Conservation (phyloP, 2,113 vertebrate species). For the Aleadryas rufinucha region DNA sequence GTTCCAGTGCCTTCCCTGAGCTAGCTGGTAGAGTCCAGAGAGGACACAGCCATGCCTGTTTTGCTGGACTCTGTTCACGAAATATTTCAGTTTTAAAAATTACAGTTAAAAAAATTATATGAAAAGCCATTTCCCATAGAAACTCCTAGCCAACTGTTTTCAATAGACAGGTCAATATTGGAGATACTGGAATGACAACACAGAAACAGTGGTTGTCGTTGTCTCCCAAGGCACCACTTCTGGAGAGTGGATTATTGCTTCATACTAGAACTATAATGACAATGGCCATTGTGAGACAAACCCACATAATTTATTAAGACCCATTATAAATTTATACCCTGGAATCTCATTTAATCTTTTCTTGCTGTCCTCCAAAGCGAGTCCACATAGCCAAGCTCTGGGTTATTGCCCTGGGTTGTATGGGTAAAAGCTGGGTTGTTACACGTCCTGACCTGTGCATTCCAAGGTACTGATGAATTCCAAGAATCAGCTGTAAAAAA, state of each 20-base stretch:
- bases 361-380: not conserved
- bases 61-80: not conserved
- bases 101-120: not conserved
- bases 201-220: accelerated
- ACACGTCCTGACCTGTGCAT: not conserved
- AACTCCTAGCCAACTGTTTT: not conserved
- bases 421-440: not conserved
- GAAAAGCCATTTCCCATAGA: not conserved
- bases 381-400: not conserved
- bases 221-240: not conserved
- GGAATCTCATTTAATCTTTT: not conserved
- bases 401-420: not conserved
- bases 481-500: not conserved
- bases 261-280: not conserved
- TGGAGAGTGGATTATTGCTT: not conserved
- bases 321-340: not conserved
- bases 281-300: not conserved
- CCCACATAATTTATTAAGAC: not conserved
- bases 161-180: not conserved
- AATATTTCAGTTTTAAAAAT: not conserved
- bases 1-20: not conserved
- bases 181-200: not conserved
- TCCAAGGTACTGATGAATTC: not conserved
- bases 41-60: not conserved
- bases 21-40: not conserved